A percentile compares a stretch with the other conserved stretches of the same genome.
Conservation (phyloP, 2,113 vertebrate species). For the Lampris incognitus region DNA sequence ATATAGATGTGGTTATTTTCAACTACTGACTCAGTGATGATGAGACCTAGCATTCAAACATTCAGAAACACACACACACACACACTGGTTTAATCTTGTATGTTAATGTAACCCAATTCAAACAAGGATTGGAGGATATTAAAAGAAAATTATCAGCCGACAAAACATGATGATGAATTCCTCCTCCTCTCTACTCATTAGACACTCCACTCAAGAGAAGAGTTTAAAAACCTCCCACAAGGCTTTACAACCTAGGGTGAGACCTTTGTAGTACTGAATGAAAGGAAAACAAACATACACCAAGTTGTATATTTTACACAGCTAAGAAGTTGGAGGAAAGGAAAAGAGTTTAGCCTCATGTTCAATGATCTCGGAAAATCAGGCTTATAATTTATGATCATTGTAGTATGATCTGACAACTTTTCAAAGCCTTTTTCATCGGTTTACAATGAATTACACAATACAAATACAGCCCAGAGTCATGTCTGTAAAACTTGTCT, state of each 20-base stretch:
- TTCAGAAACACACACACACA: background rate
- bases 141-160: constrained; percentile 24
- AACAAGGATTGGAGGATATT: constrained; percentile 27
- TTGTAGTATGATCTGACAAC: constrained; percentile 4
- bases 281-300: constrained; percentile 1
- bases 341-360: background rate
- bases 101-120: background rate
- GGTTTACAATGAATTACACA: constrained; percentile 8
- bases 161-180: constrained; percentile 17
- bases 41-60: background rate
- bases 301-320: constrained; percentile 1
- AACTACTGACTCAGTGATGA: too few species aligned
- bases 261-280: constrained; percentile 23
- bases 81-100: background rate
- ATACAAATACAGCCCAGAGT: background rate
- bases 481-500: constrained; percentile 12
- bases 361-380: background rate
- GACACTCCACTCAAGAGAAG: constrained; percentile 28
- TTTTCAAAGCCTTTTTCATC: constrained; percentile 1
- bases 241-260: background rate
- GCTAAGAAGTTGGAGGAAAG: constrained; percentile 5
- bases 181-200: constrained; percentile 39
- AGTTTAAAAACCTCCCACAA: constrained; percentile 10
- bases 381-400: constrained; percentile 8
- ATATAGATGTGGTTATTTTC: too few species aligned